phyloP scores from a whole-genome alignment of 2,113 vertebrate species.

The Oncorhynchus nerka region DNA sequence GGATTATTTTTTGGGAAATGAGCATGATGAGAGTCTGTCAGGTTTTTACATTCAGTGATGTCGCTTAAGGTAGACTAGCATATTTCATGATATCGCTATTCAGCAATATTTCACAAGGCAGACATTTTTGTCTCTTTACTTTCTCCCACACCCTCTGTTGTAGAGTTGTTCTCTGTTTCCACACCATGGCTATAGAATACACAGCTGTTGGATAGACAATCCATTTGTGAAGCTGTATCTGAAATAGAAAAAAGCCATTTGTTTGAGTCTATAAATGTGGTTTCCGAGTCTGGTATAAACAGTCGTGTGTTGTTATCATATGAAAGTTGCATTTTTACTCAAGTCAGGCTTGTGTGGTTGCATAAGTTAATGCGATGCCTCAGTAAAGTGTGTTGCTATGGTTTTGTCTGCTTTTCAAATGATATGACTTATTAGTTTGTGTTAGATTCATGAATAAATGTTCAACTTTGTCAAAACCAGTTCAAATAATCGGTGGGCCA shows the following conservation, averaged over 20 bases:
- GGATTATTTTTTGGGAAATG: not conserved
- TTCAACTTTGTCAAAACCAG: not conserved
- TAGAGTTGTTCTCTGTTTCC: not conserved
- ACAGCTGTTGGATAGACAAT: not conserved
- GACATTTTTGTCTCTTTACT: not conserved
- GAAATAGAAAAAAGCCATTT: not conserved
- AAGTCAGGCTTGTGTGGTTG: not conserved
- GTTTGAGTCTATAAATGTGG: not conserved
- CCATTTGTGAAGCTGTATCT: not conserved
- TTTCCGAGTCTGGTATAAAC: not conserved
- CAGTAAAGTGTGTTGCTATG: not conserved
- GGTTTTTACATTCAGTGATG: not conserved
- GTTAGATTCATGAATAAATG: not conserved
- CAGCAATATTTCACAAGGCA: conserved; percentile 21
- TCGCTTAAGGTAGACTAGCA: not conserved
- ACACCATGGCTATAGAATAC: not conserved
- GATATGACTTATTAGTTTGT: not conserved
- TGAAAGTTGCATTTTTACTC: not conserved
- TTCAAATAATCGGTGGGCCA: not conserved
- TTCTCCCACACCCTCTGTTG: not conserved
- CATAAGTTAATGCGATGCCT: not conserved
- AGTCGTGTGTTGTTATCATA: not conserved
- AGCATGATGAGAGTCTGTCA: not conserved
- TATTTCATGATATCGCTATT: not conserved
- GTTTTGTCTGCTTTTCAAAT: conserved; percentile 4